phyloP scores from a whole-genome alignment of 1,140 invertebrate genomes.

The Temnothorax curvispinosus region DNA sequence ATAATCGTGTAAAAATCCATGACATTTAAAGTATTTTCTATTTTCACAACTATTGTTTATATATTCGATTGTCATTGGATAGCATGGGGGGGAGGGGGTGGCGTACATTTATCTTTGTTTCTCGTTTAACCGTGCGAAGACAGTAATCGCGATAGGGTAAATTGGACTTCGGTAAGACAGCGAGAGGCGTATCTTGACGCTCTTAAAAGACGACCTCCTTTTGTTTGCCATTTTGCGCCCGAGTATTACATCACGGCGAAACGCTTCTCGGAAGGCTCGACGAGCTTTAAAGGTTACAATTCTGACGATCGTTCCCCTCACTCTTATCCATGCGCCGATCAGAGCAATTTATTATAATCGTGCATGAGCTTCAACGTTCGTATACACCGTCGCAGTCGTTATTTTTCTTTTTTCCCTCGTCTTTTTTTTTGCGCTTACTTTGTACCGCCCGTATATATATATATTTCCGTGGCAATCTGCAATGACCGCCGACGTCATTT shows the following conservation, averaged over 20 bases:
- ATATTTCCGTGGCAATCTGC: slow-evolving; percentile 74
- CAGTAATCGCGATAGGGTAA: slow-evolving; percentile 51
- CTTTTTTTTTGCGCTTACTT: slow-evolving; percentile 25
- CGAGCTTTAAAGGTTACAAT: slow-evolving; percentile 68
- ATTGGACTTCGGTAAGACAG: slow-evolving; percentile 36
- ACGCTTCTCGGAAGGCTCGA: slow-evolving; percentile 64
- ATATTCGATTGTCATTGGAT: neutral
- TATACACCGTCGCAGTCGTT: slow-evolving; percentile 55
- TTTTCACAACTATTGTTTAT: neutral
- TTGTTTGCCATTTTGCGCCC: slow-evolving; percentile 68
- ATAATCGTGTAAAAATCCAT: neutral
- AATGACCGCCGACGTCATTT: slow-evolving; percentile 74
- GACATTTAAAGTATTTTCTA: neutral
- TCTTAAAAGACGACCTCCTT: slow-evolving; percentile 60
- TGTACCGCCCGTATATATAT: slow-evolving; percentile 34
- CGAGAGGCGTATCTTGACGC: slow-evolving; percentile 24
- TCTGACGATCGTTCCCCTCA: slow-evolving; percentile 65
- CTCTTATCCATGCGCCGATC: slow-evolving; percentile 67
- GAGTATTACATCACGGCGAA: slow-evolving; percentile 60
- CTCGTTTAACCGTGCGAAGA: slow-evolving; percentile 35
- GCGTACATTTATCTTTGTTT: slow-evolving; percentile 32
- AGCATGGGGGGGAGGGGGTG: neutral
- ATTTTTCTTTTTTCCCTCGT: slow-evolving; percentile 2
- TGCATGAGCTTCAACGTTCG: slow-evolving; percentile 66
- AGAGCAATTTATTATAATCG: slow-evolving; percentile 75